These are phyloP conservation scores for Graphium colonna DNA, from an alignment of 2,888 invertebrate species.

Conservation along the genomic window DNA sequence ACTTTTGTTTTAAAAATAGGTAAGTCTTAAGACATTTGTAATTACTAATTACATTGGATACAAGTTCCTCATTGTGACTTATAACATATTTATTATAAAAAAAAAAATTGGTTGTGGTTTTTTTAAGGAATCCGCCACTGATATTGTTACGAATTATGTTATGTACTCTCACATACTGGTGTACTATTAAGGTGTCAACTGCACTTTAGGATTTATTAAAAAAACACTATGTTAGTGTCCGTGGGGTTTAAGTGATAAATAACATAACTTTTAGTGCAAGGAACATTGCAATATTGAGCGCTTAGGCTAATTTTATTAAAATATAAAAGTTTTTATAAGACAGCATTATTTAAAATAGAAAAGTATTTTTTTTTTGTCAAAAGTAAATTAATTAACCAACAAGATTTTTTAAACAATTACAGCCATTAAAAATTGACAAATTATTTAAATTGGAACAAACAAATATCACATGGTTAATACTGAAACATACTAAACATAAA, in stretches of 20 bases:
- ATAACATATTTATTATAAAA: no score
- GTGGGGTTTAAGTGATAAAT: slow-evolving; percentile 9
- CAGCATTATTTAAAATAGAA: slow-evolving; percentile 13
- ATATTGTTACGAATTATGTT: slow-evolving; percentile 36
- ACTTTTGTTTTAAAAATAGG: no score
- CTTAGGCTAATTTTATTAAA: no score
- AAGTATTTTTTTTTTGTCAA: slow-evolving; percentile 6
- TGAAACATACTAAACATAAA: slow-evolving; percentile 38
- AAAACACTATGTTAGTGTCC: slow-evolving; percentile 10
- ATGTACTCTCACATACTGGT: slow-evolving; percentile 31
- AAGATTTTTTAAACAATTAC: no score
- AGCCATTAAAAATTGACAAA: no score
- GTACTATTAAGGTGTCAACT: slow-evolving; percentile 9
- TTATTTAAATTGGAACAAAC: slow-evolving; percentile 10
- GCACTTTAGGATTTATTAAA: slow-evolving; percentile 2
- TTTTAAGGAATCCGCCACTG: slow-evolving; percentile 15
- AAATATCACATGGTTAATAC: slow-evolving; percentile 10
- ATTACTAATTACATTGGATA: no score
- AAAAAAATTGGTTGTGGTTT: no score
- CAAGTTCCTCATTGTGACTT: no score
- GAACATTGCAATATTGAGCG: no score
- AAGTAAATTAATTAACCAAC: no score
- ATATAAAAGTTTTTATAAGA: no score
- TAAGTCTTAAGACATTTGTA: no score
- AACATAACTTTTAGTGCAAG: neutral